Percentiles rank a stretch among this genome's conserved stretches.
Evolutionary conservation across 1,140 invertebrate species (phyloP).

Genomic region (Sarcophaga bullata): DNA sequence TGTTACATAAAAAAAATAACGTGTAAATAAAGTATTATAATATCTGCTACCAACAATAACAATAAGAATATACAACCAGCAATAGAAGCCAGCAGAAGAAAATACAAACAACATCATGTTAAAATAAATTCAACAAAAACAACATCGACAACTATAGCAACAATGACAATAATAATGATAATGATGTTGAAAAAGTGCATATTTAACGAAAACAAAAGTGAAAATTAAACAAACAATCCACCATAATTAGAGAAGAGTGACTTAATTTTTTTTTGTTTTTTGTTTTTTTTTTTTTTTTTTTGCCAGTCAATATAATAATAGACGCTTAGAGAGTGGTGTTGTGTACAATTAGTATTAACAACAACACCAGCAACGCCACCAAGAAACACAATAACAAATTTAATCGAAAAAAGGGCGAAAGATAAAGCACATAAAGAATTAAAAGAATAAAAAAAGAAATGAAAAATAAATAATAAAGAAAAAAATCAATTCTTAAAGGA

Average conservation of each 20-base stretch:
- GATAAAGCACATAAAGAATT: background rate
- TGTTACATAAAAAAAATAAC: conserved; percentile 25
- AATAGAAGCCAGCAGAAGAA: too few species aligned
- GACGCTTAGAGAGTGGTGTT: background rate
- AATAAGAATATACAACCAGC: background rate
- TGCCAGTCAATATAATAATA: conserved; percentile 5
- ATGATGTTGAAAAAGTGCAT: too few species aligned
- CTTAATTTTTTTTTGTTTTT: too few species aligned
- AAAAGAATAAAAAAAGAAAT: background rate
- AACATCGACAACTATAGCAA: background rate
- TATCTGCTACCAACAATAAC: background rate
- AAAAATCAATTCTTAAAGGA: conserved; percentile 27
- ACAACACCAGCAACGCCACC: background rate
- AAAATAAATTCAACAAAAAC: background rate
- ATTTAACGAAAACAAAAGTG: conserved; percentile 8
- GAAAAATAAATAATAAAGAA: background rate
- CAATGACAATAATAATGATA: too few species aligned
- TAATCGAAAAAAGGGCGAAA: background rate
- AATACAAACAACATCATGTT: background rate
- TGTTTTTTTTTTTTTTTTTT: background rate
- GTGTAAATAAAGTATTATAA: conserved; percentile 15
- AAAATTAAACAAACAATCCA: background rate
- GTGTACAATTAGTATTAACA: background rate
- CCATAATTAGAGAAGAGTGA: background rate
- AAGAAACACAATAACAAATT: background rate